phyloP scores from a whole-genome alignment of 2,888 invertebrate species.

The Oscheius sp. region DNA sequence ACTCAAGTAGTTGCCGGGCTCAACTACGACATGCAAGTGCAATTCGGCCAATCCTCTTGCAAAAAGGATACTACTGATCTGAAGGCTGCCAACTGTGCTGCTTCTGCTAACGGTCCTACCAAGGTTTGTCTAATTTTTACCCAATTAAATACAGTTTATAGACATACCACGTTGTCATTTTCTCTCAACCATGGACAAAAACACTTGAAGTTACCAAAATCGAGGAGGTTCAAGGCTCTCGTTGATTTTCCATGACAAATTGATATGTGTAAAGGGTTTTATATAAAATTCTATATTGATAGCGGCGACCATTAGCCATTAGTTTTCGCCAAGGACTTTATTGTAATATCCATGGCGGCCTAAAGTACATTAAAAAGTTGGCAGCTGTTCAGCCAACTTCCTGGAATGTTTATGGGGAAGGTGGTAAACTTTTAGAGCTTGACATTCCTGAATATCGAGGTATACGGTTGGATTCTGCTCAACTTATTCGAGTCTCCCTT shows the following conservation, averaged over 20 bases:
- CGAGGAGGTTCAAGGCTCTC: too few species aligned
- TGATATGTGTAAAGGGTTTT: too few species aligned
- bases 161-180: neutral
- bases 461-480: neutral
- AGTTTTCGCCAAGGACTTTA: too few species aligned
- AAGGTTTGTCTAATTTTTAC: neutral
- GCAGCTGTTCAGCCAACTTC: too few species aligned
- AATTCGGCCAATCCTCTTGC: slow-evolving; percentile 54
- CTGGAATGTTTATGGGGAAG: too few species aligned
- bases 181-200: slow-evolving; percentile 22
- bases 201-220: slow-evolving; percentile 7
- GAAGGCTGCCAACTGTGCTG: neutral
- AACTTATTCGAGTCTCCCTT: neutral
- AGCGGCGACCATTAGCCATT: too few species aligned
- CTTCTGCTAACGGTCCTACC: slow-evolving; percentile 1
- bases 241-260: neutral
- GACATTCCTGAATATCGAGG: too few species aligned
- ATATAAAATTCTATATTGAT: too few species aligned
- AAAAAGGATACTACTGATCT: slow-evolving; percentile 37
- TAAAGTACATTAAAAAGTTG: too few species aligned
- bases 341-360: too few species aligned
- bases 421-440: too few species aligned
- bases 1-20: slow-evolving; percentile 62
- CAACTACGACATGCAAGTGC: slow-evolving; percentile 50
- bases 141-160: neutral